phyloP scores from a whole-genome alignment of 2,113 vertebrate species.

The Sapayoa aenigma region DNA sequence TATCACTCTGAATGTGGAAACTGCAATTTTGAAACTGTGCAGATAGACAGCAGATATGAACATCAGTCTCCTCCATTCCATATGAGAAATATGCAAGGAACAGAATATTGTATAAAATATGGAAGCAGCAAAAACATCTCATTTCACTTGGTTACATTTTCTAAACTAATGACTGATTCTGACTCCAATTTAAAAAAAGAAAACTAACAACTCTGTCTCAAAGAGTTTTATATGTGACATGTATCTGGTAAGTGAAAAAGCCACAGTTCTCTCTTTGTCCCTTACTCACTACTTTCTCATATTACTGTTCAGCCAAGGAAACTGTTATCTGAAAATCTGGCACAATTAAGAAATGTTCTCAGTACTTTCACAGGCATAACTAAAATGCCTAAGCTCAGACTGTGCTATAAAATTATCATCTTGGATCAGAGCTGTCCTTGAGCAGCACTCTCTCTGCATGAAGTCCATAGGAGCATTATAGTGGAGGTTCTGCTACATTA shows the following conservation, averaged over 20 bases:
- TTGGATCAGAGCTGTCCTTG: neutral
- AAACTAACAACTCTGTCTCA: neutral
- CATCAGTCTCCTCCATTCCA: neutral
- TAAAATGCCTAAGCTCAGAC: neutral
- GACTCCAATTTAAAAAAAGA: neutral
- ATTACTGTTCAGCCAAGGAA: neutral
- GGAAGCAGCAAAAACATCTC: neutral
- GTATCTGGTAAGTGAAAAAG: neutral
- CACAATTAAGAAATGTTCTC: neutral
- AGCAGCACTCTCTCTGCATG: neutral
- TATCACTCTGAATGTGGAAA: neutral
- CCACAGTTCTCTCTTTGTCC: neutral
- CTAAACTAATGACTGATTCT: neutral
- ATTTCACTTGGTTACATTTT: neutral
- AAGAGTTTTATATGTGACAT: neutral
- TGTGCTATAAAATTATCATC: neutral
- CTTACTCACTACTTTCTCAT: neutral
- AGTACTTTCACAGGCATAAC: neutral
- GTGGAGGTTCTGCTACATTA: neutral
- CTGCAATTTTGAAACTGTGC: neutral
- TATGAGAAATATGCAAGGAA: neutral
- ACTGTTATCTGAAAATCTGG: neutral
- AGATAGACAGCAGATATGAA: neutral
- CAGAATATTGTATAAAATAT: neutral
- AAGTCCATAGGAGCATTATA: neutral